These are phyloP conservation scores for Nipponacmea schrenckii DNA, from an alignment of 2,888 invertebrate species.

Conservation along the genomic window DNA sequence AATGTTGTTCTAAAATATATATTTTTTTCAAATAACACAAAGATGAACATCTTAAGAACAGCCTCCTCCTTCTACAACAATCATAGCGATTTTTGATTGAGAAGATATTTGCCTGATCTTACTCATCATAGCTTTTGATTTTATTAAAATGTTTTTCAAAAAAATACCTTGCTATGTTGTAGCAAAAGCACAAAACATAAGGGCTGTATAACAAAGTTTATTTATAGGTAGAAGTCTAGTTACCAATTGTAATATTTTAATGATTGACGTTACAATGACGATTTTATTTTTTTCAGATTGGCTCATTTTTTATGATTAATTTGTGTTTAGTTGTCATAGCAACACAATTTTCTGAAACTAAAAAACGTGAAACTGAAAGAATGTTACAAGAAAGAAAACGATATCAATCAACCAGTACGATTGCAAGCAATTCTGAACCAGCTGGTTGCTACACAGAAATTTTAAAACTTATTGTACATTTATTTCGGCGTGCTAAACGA, in stretches of 20 bases:
- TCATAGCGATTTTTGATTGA: no score
- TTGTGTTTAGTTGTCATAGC: constrained; percentile 99
- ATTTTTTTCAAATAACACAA: not conserved
- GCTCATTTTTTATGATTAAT: constrained; percentile 99
- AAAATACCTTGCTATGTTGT: no score
- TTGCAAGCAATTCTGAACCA: constrained; percentile 83
- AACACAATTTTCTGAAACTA: constrained; percentile 99
- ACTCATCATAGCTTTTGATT: no score
- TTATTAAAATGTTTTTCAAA: no score
- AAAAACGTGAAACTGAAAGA: constrained; percentile 98
- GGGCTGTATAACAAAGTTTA: no score
- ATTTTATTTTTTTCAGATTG: constrained; percentile 79
- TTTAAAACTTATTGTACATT: constrained; percentile 94
- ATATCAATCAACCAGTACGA: constrained; percentile 93
- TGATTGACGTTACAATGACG: no score
- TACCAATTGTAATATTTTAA: no score
- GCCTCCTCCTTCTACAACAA: no score
- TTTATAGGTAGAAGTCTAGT: no score
- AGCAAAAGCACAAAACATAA: no score
- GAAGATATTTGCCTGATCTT: no score
- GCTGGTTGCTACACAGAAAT: constrained; percentile 98
- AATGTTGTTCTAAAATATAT: no score
- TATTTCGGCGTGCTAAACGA: constrained; percentile 89
- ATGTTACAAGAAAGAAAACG: constrained; percentile 94
- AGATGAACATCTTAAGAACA: not conserved